phyloP scores from a whole-genome alignment of 2,888 invertebrate genomes.

The Cybosia mesomella region DNA sequence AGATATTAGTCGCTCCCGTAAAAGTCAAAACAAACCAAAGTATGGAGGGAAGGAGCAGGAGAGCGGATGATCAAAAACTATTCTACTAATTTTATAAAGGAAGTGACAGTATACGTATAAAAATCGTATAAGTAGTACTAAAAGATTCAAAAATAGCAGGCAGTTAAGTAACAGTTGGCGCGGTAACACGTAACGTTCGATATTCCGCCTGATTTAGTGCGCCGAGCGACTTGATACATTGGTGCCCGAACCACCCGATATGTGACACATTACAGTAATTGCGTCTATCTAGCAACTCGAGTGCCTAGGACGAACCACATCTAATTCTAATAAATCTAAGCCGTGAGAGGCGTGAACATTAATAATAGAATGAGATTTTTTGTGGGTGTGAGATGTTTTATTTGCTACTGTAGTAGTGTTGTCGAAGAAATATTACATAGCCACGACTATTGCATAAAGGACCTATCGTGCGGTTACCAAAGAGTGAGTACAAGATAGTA shows the following conservation, averaged over 20 bases:
- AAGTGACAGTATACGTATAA: no score
- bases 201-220: conserved; percentile 52
- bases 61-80: no score
- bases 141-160: conserved; percentile 22
- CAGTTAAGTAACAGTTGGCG: conserved; percentile 33
- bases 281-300: conserved; percentile 28
- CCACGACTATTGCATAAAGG: no score
- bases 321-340: conserved; percentile 20
- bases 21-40: no score
- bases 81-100: no score
- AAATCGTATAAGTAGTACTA: no score
- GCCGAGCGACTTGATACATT: conserved; percentile 50
- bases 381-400: background rate
- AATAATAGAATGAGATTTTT: conserved; percentile 13
- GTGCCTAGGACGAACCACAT: conserved; percentile 18
- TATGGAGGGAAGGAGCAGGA: no score
- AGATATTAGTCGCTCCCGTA: no score
- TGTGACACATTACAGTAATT: conserved; percentile 61
- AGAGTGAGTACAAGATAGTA: no score
- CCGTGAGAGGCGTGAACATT: conserved; percentile 15
- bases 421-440: background rate
- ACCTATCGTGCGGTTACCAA: no score
- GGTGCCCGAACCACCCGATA: conserved; percentile 48
- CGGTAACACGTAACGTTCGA: conserved; percentile 22
- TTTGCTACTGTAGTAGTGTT: background rate